Evolutionary conservation across 2,888 invertebrate species (phyloP).

Genomic region (Caenorhabditis sp.): DNA sequence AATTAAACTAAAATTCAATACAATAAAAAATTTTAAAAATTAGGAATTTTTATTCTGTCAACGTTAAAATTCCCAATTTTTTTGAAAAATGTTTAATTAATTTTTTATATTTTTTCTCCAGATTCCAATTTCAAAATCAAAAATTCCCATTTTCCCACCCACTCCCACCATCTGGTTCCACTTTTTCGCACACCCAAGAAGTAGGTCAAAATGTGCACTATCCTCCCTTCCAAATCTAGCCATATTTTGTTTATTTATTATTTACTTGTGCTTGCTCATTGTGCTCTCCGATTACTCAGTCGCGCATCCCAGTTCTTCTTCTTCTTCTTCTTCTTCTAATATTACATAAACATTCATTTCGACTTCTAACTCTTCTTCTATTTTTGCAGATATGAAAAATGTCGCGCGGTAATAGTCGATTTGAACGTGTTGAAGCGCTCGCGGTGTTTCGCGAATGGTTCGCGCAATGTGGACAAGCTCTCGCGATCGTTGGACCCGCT

Average conservation of each 20-base stretch:
- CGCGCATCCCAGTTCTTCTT: neutral
- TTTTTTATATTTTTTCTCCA: too few species aligned
- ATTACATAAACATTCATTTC: neutral
- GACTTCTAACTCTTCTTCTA: neutral
- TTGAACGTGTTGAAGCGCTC: neutral
- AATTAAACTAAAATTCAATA: too few species aligned
- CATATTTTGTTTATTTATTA: conserved; percentile 16
- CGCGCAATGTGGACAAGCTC: conserved; percentile 8
- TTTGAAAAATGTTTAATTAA: too few species aligned
- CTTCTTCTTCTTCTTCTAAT: conserved; percentile 17
- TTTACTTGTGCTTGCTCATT: conserved; percentile 21
- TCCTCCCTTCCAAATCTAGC: neutral
- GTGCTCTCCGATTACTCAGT: conserved; percentile 28
- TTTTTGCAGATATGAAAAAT: neutral
- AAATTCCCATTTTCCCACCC: neutral
- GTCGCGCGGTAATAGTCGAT: neutral
- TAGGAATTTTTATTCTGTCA: too few species aligned
- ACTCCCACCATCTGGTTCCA: neutral
- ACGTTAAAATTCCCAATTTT: too few species aligned
- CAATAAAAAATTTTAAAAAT: too few species aligned
- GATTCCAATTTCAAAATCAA: too few species aligned
- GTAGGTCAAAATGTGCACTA: too few species aligned
- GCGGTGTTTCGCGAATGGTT: conserved; percentile 20
- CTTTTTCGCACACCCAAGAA: neutral
- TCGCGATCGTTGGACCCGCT: conserved; percentile 24